Percentiles rank a stretch among this genome's conserved stretches.
Evolutionary conservation across 2,797 vertebrate genomes (phyloP).

Genomic region (Anolis apletophallus): DNA sequence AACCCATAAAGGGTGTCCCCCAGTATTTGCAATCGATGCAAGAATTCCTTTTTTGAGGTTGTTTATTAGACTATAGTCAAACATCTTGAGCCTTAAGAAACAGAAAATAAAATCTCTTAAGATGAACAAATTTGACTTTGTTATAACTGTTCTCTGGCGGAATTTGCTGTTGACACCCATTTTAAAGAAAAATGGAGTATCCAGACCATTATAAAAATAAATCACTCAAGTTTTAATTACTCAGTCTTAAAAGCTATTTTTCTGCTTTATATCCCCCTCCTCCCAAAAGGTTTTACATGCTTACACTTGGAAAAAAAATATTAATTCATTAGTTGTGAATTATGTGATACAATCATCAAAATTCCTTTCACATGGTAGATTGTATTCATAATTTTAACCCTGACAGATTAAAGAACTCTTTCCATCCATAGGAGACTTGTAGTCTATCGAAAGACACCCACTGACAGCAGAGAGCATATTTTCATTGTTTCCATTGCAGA

Average conservation of each 20-base stretch:
- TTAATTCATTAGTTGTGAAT: background rate
- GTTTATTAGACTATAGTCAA: background rate
- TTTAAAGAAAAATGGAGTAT: background rate
- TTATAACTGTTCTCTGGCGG: background rate
- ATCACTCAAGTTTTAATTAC: conserved; percentile 1
- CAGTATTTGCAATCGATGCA: background rate
- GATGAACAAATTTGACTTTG: background rate
- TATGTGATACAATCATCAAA: background rate
- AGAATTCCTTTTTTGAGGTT: background rate
- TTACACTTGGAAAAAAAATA: background rate
- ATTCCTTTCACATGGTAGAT: background rate
- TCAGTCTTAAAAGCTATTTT: background rate
- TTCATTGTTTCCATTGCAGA: background rate
- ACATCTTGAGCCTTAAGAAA: background rate
- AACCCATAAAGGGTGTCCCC: background rate
- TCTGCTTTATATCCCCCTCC: too few species aligned
- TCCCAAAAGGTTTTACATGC: too few species aligned
- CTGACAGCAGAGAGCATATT: background rate
- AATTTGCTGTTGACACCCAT: background rate
- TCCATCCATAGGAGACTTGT: background rate
- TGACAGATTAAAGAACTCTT: background rate
- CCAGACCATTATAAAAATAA: background rate
- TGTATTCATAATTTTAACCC: background rate
- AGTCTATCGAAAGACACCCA: background rate
- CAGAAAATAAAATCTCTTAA: background rate